phyloP scores from a whole-genome alignment of 2,113 vertebrate genomes.

The Trogon melanurus region DNA sequence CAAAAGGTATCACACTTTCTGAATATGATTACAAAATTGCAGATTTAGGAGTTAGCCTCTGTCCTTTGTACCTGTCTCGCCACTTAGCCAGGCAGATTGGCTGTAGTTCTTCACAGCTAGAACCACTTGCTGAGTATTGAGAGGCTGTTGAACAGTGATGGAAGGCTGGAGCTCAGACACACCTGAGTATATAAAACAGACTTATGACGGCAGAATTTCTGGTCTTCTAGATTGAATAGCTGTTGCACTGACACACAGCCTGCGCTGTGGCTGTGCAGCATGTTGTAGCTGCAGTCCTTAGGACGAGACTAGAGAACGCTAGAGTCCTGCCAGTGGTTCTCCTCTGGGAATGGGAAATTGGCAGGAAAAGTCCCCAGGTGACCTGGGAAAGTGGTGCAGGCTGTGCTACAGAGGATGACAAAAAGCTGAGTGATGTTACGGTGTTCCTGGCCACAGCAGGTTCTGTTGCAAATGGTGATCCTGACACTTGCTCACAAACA shows the following conservation, averaged over 20 bases:
- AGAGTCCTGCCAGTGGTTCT: neutral
- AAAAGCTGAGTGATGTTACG: neutral
- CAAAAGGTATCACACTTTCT: neutral
- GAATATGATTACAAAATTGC: neutral
- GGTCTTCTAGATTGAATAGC: neutral
- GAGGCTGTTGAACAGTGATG: neutral
- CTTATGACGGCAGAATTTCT: neutral
- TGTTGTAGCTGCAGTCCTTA: neutral
- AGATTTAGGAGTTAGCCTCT: neutral
- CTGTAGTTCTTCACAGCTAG: neutral
- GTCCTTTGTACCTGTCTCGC: neutral
- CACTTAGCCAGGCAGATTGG: accelerated
- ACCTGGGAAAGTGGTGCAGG: neutral
- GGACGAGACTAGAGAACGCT: accelerated
- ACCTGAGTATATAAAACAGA: neutral
- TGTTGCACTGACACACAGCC: accelerated
- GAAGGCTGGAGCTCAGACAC: neutral
- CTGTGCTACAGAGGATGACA: neutral
- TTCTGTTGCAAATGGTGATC: neutral
- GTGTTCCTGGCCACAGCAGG: neutral
- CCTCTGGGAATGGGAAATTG: neutral
- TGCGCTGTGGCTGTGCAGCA: neutral
- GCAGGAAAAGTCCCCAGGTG: neutral
- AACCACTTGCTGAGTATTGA: neutral
- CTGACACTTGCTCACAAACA: neutral